These are phyloP conservation scores for Trissolcus brochymenae DNA, from an alignment of 2,888 invertebrate species.

Conservation along the genomic window DNA sequence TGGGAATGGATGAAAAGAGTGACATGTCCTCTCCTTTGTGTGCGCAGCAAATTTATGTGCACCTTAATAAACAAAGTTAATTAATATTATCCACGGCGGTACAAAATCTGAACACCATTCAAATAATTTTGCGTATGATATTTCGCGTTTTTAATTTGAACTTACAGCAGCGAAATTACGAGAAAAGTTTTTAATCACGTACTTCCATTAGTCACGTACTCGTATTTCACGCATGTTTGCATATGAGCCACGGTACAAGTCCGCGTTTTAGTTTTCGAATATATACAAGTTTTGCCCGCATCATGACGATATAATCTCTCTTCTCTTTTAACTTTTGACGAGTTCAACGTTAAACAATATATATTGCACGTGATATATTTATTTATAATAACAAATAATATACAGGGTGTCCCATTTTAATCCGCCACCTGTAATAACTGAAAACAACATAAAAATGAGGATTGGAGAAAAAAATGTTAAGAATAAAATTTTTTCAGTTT, in stretches of 20 bases:
- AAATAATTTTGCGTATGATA: conserved; percentile 59
- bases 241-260: conserved; percentile 48
- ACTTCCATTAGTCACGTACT: conserved; percentile 68
- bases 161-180: conserved; percentile 66
- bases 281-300: conserved; percentile 45
- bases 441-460: too few species aligned
- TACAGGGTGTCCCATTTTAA: too few species aligned
- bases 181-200: conserved; percentile 69
- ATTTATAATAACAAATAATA: too few species aligned
- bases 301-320: conserved; percentile 35
- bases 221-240: conserved; percentile 56
- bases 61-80: conserved; percentile 45
- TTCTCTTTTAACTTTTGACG: conserved; percentile 3
- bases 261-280: conserved; percentile 57
- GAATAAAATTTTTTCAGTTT: too few species aligned
- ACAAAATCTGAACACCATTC: conserved; percentile 47
- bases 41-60: conserved; percentile 25
- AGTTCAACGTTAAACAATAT: conserved; percentile 34
- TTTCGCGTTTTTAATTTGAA: conserved; percentile 61
- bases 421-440: too few species aligned
- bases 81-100: conserved; percentile 51
- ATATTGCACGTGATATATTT: too few species aligned
- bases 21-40: conserved; percentile 11
- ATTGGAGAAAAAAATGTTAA: too few species aligned
- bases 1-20: background rate